Conservation (phyloP, 2,797 vertebrate species). For the Tragopan temminckii region DNA sequence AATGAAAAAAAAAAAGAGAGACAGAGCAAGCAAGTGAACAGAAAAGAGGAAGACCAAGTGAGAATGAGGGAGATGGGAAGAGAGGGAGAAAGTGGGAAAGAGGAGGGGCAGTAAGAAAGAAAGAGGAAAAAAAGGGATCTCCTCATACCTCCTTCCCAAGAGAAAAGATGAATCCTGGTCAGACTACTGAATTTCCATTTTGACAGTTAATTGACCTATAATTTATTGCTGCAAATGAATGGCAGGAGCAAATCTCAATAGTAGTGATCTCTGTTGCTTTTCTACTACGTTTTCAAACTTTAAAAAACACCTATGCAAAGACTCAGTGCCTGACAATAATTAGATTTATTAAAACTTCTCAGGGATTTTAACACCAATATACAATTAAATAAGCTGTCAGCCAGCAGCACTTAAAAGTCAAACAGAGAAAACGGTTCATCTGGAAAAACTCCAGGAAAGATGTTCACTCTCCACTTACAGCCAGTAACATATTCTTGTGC, state of each 20-base stretch:
- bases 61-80: too few species aligned
- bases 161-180: not conserved
- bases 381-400: slow-evolving; percentile 39
- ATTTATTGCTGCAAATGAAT: not conserved
- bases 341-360: not conserved
- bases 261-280: not conserved
- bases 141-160: not conserved
- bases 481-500: not conserved
- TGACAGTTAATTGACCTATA: not conserved
- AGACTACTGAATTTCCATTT: not conserved
- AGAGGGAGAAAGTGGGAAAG: not conserved
- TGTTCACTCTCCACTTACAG: not conserved
- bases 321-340: not conserved
- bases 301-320: not conserved
- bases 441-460: slow-evolving; percentile 21
- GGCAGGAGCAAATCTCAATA: not conserved
- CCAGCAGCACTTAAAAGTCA: slow-evolving; percentile 12
- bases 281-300: not conserved
- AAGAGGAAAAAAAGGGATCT: not conserved
- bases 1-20: not conserved
- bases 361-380: not conserved
- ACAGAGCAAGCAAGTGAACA: not conserved
- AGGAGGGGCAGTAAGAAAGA: not conserved
- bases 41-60: not conserved
- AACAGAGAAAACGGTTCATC: not conserved